Evolutionary conservation across 2,888 invertebrate genomes (phyloP).

Genomic region (Nephrotoma appendiculata): DNA sequence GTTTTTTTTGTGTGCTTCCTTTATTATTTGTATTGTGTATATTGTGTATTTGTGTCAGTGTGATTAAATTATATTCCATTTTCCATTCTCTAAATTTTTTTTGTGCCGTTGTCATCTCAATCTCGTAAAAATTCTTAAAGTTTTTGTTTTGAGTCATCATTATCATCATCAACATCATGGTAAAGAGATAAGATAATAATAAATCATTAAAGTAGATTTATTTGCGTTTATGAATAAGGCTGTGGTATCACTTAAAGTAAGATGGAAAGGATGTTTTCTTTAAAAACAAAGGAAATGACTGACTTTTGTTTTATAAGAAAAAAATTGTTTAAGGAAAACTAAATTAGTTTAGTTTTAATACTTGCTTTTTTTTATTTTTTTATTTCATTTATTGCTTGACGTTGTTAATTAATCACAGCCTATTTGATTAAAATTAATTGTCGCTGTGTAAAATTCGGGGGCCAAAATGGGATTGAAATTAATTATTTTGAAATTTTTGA

Average conservation of each 20-base stretch:
- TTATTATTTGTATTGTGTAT: not conserved
- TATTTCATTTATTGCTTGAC: not conserved
- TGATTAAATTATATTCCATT: not conserved
- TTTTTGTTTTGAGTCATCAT: not conserved
- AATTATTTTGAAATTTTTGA: not conserved
- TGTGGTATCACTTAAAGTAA: not conserved
- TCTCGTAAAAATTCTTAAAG: not conserved
- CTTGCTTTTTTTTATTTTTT: not conserved
- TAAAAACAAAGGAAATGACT: not conserved
- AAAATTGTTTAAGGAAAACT: not conserved
- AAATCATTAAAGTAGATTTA: not conserved
- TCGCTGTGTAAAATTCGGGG: not conserved
- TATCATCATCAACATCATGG: not conserved
- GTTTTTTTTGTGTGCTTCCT: not conserved
- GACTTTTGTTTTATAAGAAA: not conserved
- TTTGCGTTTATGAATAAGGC: not conserved
- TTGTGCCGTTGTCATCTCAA: not conserved
- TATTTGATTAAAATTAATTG: not conserved
- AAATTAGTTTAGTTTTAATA: not conserved
- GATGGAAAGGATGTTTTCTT: not conserved
- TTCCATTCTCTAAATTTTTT: not conserved
- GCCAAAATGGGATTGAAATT: not conserved
- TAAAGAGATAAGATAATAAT: not conserved
- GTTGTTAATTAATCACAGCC: not conserved
- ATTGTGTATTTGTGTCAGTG: not conserved